These are phyloP conservation scores for Nemotelus pantherinus DNA, from an alignment of 2,888 invertebrate species.

Conservation along the genomic window DNA sequence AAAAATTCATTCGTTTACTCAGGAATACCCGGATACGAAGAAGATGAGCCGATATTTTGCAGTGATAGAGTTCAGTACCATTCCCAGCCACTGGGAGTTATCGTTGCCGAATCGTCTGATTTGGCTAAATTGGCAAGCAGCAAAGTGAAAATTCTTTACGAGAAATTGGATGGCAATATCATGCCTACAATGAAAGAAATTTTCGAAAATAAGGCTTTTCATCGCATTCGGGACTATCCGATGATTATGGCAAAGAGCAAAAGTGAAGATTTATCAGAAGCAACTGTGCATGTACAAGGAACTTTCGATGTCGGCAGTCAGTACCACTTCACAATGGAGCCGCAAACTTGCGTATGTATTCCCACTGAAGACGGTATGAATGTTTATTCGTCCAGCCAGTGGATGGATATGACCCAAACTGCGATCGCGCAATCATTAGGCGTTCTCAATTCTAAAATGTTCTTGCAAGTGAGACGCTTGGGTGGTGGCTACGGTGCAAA, in stretches of 20 bases:
- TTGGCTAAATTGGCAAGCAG: conserved; percentile 70
- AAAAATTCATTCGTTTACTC: conserved; percentile 65
- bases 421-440: conserved; percentile 69
- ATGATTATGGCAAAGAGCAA: neutral
- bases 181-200: conserved; percentile 66
- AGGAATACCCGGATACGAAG: neutral
- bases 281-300: conserved; percentile 61
- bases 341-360: conserved; percentile 72
- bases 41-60: conserved; percentile 63
- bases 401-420: conserved; percentile 70
- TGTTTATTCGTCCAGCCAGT: conserved; percentile 73
- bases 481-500: conserved; percentile 88
- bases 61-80: conserved; percentile 32
- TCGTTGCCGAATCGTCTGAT: conserved; percentile 73
- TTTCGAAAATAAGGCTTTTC: conserved; percentile 58
- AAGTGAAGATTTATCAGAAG: neutral
- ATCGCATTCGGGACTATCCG: conserved; percentile 5
- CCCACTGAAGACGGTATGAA: conserved; percentile 79
- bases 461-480: conserved; percentile 75
- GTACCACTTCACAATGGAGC: conserved; percentile 82
- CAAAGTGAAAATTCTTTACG: conserved; percentile 68
- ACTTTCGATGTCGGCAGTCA: conserved; percentile 70
- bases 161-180: conserved; percentile 55
- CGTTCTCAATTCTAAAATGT: conserved; percentile 73
- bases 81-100: conserved; percentile 66